Evolutionary conservation across 1,140 invertebrate genomes (phyloP).

Genomic region (Caenorhabditis elegans): WBcel235 BX284605.5:11743501-11744000

Average conservation of each 20-base stretch:
- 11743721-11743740: too few species aligned
- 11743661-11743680: neutral
- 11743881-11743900: neutral
- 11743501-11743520: conserved; percentile 19
- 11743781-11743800: conserved; percentile 18
- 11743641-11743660: conserved; percentile 9
- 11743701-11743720: neutral
- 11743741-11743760: neutral
- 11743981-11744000: conserved; percentile 3
- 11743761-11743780: conserved; percentile 9
- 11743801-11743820: conserved; percentile 10
- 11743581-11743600: neutral
- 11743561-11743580: neutral
- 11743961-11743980: conserved; percentile 14
- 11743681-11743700: neutral
- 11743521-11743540: conserved; percentile 19
- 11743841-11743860: neutral
- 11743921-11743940: neutral
- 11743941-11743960: neutral
- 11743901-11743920: neutral
- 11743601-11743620: conserved; percentile 18
- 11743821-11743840: neutral
- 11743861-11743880: conserved; percentile 11
- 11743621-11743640: conserved; percentile 27
- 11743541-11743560: conserved; percentile 6